Evolutionary conservation across 2,113 vertebrate species (phyloP).

Genomic region (Aegotheles bennettii): DNA sequence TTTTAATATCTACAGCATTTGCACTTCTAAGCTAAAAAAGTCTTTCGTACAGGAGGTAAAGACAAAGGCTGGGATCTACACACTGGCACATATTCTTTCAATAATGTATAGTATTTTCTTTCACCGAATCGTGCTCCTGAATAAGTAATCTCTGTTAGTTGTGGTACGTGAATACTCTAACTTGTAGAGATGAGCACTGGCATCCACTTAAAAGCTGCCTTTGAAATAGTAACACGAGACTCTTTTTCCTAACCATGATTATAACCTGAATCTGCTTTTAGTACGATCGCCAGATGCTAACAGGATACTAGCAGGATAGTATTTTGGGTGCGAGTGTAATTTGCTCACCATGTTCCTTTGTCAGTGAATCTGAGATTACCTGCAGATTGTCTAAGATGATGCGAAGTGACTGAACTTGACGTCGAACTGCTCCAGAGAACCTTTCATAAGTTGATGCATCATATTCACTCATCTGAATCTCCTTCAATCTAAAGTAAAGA

Average conservation of each 20-base stretch:
- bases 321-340: neutral
- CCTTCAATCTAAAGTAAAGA: conserved; percentile 80
- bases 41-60: neutral
- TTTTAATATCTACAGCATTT: neutral
- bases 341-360: neutral
- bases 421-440: conserved; percentile 86
- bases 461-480: conserved; percentile 95
- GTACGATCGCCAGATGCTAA: neutral
- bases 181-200: neutral
- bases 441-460: conserved; percentile 87
- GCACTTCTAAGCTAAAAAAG: neutral
- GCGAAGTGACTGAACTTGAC: conserved; percentile 90
- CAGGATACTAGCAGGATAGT: neutral
- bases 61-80: neutral
- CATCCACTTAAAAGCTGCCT: neutral
- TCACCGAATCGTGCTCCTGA: neutral
- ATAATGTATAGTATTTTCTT: neutral
- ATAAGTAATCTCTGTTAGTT: neutral
- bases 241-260: neutral
- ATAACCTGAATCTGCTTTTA: neutral
- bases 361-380: conserved; percentile 68
- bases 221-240: neutral
- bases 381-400: conserved; percentile 93
- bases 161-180: neutral
- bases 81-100: neutral